Conservation (phyloP, 2,888 invertebrate species). For the Barypeithes pellucidus region DNA sequence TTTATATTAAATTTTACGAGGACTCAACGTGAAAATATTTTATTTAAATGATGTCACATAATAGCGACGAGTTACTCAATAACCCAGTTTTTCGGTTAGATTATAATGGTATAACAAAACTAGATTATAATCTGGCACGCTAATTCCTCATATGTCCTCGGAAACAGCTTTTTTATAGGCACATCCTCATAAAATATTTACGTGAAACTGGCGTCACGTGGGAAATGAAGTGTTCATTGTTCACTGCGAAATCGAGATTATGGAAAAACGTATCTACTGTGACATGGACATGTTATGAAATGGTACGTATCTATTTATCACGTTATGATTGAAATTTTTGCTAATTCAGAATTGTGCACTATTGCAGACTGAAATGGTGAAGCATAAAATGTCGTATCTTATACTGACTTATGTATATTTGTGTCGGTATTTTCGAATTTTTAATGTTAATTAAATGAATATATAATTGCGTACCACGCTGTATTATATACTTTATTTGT, state of each 20-base stretch:
- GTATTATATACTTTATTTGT: too few species aligned
- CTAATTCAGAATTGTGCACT: background rate
- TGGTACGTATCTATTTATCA: background rate
- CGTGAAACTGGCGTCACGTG: slow-evolving; percentile 29
- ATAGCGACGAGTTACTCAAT: background rate
- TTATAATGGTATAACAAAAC: background rate
- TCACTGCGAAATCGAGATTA: slow-evolving; percentile 23
- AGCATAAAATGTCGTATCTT: too few species aligned
- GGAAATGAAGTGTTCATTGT: slow-evolving; percentile 34
- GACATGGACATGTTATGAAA: slow-evolving; percentile 13
- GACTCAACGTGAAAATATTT: too few species aligned
- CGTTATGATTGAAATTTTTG: background rate
- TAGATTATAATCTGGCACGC: slow-evolving; percentile 25
- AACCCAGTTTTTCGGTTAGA: background rate
- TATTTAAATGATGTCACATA: background rate
- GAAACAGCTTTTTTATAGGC: slow-evolving; percentile 31
- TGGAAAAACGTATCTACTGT: slow-evolving; percentile 13
- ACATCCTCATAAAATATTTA: slow-evolving; percentile 31
- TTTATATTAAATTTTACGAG: too few species aligned
- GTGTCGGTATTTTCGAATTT: too few species aligned
- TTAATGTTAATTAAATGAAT: too few species aligned
- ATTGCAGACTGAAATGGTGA: too few species aligned
- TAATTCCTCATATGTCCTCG: slow-evolving; percentile 21
- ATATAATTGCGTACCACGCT: too few species aligned
- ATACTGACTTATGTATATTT: too few species aligned